phyloP scores from a whole-genome alignment of 2,113 vertebrate genomes.

The Balaeniceps rex region DNA sequence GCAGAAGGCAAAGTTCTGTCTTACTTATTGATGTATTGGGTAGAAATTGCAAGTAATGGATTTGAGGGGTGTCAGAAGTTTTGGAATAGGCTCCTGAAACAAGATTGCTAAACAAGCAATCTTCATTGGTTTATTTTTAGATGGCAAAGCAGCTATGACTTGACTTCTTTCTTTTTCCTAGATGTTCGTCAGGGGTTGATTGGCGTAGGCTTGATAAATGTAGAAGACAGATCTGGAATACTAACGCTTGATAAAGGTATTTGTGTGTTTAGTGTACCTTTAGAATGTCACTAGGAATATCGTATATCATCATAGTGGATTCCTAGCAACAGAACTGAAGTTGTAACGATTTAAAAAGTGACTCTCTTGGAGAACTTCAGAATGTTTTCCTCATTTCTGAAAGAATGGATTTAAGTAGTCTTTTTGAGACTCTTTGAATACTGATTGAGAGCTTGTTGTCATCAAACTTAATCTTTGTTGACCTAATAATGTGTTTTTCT shows the following conservation, averaged over 20 bases:
- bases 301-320: accelerated
- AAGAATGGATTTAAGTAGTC: neutral
- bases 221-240: constrained; percentile 90
- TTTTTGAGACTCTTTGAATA: neutral
- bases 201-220: constrained; percentile 93
- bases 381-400: neutral
- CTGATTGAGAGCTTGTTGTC: neutral
- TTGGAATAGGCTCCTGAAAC: neutral
- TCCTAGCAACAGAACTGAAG: neutral
- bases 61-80: neutral
- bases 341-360: neutral
- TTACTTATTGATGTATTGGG: neutral
- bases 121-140: neutral
- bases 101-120: neutral
- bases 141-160: neutral
- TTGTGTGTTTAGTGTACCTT: neutral
- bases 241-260: constrained; percentile 95
- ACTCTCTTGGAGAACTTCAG: neutral
- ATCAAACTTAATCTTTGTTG: neutral
- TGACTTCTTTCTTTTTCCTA: constrained; percentile 46
- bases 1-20: neutral
- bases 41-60: neutral
- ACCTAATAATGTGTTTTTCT: neutral
- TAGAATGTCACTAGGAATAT: neutral
- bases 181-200: constrained; percentile 94